Conservation (phyloP, 2,888 invertebrate species). For the Agrilus biguttatus region DNA sequence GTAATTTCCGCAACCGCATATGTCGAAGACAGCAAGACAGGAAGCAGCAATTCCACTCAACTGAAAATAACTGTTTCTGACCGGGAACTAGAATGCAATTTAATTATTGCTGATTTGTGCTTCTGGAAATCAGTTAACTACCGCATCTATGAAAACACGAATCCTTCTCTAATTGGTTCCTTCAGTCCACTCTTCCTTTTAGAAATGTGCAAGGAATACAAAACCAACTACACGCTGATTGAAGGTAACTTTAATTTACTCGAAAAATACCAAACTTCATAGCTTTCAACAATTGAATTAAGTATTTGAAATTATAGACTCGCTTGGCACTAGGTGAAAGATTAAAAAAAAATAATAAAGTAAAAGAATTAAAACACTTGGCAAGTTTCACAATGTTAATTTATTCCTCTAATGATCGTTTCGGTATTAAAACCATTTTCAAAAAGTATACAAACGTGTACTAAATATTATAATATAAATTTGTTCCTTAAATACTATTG, state of each 20-base stretch:
- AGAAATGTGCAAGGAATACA: slow-evolving; percentile 35
- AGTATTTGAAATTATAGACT: no score
- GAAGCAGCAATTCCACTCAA: slow-evolving; percentile 12
- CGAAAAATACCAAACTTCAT: background rate
- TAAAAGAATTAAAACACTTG: no score
- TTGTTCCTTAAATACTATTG: no score
- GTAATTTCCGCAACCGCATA: slow-evolving; percentile 13
- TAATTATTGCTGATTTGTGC: slow-evolving; percentile 22
- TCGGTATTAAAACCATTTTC: no score
- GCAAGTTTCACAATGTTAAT: no score
- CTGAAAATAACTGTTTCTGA: slow-evolving; percentile 17
- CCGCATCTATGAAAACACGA: slow-evolving; percentile 18
- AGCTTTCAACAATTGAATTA: no score
- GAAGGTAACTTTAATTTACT: slow-evolving; percentile 20
- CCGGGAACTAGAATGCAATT: slow-evolving; percentile 20
- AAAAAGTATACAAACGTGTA: no score
- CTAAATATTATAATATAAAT: no score
- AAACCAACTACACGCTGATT: slow-evolving; percentile 33
- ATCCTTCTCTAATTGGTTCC: slow-evolving; percentile 18
- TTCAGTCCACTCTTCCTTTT: slow-evolving; percentile 20
- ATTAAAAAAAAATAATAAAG: no score
- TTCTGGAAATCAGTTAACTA: slow-evolving; percentile 24
- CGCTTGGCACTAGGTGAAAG: no score
- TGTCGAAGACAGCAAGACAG: slow-evolving; percentile 15
- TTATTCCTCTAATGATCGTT: no score